Evolutionary conservation across 2,113 vertebrate species (phyloP), one percentile per base, ranked within the genome.

Genomic region (Tiliqua scincoides): DNA sequence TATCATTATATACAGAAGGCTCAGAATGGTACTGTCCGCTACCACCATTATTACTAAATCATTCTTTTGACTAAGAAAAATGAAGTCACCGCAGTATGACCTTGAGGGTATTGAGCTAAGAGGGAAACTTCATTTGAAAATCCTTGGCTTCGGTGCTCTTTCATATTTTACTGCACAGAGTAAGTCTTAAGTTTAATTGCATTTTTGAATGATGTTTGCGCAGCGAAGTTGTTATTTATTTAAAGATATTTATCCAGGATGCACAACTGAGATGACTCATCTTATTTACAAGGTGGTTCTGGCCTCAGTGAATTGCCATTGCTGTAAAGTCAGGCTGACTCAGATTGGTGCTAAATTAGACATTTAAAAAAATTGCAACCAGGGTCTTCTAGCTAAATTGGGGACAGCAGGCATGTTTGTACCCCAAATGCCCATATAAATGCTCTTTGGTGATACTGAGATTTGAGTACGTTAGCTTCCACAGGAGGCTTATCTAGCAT

Each of bases 51-150:
- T 89, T 90, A 76, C 82, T 89, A 91, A 89, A 87, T 75, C 48
- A 85, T 87, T 43, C 10, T 90, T 93, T 86, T 3, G 3, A 83
- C 77, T 90, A 85, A 91, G 80, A 91, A 87, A 93, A 89, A 89
- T 90, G 61, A 81, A 88, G 80, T 93, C 80, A 35, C 30, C 81
- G 21, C 87, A 86, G 62, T 82, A 89, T 88, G 54, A 89, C 83
- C 82, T 92, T 91, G 84, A 18, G 79, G 27, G 1, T 88, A 68
- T 35, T 86, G 43, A 88, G 81, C 82, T 76, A 23, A 76, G 54
- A 37, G 54, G 79, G 84, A 70, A 92, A 57, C 85, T 73, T 86
- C 77, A 83, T 59, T 70, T 88, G 83, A 91, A 93, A 91, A 37
- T 84, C 6, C n/a, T 79, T 92, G 54, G 85, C 43, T 68, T 1